Conservation (phyloP, 2,888 invertebrate genomes). For the Macrosiphum euphorbiae region DNA sequence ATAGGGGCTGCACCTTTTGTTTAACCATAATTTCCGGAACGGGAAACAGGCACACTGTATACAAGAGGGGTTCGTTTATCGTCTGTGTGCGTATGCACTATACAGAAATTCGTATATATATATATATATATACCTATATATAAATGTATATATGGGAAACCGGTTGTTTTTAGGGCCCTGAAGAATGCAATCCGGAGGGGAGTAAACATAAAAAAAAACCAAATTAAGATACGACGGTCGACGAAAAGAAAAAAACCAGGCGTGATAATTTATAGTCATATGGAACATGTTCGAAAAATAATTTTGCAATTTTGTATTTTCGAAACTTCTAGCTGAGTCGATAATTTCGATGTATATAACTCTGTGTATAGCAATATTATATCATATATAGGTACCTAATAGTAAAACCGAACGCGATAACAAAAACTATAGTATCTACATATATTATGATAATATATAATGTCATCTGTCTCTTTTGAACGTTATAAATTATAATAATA, state of each 20-base stretch:
- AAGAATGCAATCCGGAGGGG: constrained; percentile 57
- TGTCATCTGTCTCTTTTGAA: background rate
- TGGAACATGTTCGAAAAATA: background rate
- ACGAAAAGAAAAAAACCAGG: constrained; percentile 9
- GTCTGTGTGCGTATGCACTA: constrained; percentile 8
- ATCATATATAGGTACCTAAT: background rate
- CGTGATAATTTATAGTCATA: constrained; percentile 48
- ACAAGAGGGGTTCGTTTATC: constrained; percentile 38
- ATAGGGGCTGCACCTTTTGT: constrained; percentile 64
- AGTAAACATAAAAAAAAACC: constrained; percentile 49
- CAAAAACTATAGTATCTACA: background rate
- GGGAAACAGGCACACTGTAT: constrained; percentile 41
- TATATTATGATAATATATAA: background rate
- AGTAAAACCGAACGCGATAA: background rate
- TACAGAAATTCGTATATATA: background rate
- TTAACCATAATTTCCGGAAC: constrained; percentile 60
- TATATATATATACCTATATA: background rate
- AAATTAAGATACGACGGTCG: constrained; percentile 53
- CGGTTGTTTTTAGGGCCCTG: constrained; percentile 59
- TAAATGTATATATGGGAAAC: constrained; percentile 38
- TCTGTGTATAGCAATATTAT: background rate
- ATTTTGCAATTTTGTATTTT: constrained; percentile 3
- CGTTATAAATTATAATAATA: background rate
- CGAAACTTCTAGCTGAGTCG: background rate
- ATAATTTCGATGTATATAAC: background rate